Percentiles rank a stretch among this genome's conserved stretches.
These are phyloP conservation scores for Cyphomyrus plagiostoma DNA, from an alignment of 2,113 vertebrate genomes.

Conservation along the genomic window DNA sequence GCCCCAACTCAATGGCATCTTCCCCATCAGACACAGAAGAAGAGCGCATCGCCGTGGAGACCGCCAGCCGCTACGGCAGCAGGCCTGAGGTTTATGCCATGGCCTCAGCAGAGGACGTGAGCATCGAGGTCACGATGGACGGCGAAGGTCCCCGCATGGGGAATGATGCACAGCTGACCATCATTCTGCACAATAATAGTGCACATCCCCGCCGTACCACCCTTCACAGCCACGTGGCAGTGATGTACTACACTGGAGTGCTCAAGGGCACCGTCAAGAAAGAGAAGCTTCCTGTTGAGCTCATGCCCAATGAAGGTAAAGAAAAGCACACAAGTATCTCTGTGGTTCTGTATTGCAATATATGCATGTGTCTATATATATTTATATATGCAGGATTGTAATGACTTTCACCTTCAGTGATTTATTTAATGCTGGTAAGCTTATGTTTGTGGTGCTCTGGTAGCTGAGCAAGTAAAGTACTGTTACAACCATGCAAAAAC, in stretches of 20 bases:
- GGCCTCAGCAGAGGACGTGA: slow-evolving; percentile 58
- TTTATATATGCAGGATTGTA: background rate
- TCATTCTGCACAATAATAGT: slow-evolving; percentile 64
- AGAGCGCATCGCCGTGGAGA: slow-evolving; percentile 79
- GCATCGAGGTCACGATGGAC: slow-evolving; percentile 64
- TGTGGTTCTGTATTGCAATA: background rate
- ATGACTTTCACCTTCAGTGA: too few species aligned
- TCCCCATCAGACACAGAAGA: slow-evolving; percentile 60
- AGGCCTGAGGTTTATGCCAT: slow-evolving; percentile 62
- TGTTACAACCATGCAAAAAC: background rate
- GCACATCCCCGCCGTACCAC: slow-evolving; percentile 56
- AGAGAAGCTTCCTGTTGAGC: slow-evolving; percentile 52
- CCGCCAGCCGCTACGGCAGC: slow-evolving; percentile 72
- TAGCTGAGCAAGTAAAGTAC: background rate
- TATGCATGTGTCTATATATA: background rate
- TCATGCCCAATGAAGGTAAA: slow-evolving; percentile 64
- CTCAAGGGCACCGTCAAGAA: slow-evolving; percentile 66
- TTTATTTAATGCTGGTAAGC: background rate
- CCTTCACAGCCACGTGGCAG: slow-evolving; percentile 68
- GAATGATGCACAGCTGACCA: slow-evolving; percentile 60
- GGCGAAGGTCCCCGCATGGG: slow-evolving; percentile 72
- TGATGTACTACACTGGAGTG: slow-evolving; percentile 84
- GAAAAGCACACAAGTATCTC: background rate
- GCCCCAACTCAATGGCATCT: slow-evolving; percentile 24
- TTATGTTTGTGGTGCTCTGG: background rate